A percentile compares a stretch with the other conserved stretches of the same genome.
phyloP scores from a whole-genome alignment of 2,888 invertebrate genomes.

The Drosophila kambysellisi region DNA sequence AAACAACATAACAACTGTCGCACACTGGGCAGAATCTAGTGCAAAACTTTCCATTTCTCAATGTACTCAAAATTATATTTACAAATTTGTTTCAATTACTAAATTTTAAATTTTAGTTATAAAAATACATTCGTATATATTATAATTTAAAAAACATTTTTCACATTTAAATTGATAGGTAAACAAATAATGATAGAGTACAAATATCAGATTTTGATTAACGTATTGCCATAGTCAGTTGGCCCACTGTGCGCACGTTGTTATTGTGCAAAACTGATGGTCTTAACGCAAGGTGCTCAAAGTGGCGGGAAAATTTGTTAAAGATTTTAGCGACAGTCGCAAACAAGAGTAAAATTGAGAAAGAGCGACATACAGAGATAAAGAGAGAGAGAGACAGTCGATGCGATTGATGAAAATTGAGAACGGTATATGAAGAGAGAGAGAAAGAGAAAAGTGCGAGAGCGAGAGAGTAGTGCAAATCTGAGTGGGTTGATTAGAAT shows the following conservation, averaged over 20 bases:
- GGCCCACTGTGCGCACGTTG: slow-evolving; percentile 75
- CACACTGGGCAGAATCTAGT: slow-evolving; percentile 55
- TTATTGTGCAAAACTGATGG: slow-evolving; percentile 64
- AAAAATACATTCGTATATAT: neutral
- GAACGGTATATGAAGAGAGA: slow-evolving; percentile 16
- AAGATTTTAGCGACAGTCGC: slow-evolving; percentile 54
- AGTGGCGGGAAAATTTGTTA: slow-evolving; percentile 75
- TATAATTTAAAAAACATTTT: neutral
- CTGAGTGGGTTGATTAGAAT: slow-evolving; percentile 74
- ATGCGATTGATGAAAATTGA: slow-evolving; percentile 13
- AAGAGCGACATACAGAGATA: neutral
- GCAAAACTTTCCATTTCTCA: neutral
- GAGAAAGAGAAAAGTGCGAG: slow-evolving; percentile 7
- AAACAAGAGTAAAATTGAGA: slow-evolving; percentile 9
- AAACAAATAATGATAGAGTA: neutral
- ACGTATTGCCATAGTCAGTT: neutral
- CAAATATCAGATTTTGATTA: slow-evolving; percentile 1
- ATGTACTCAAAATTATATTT: neutral
- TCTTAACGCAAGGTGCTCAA: slow-evolving; percentile 72
- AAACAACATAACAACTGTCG: slow-evolving; percentile 70
- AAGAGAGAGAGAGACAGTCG: slow-evolving; percentile 18
- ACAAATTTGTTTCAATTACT: neutral
- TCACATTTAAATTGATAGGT: neutral
- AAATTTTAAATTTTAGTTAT: neutral
- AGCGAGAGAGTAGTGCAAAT: slow-evolving; percentile 15